These are phyloP conservation scores for Stomatorhinus walkeri DNA, from an alignment of 2,797 vertebrate species.

Conservation along the genomic window DNA sequence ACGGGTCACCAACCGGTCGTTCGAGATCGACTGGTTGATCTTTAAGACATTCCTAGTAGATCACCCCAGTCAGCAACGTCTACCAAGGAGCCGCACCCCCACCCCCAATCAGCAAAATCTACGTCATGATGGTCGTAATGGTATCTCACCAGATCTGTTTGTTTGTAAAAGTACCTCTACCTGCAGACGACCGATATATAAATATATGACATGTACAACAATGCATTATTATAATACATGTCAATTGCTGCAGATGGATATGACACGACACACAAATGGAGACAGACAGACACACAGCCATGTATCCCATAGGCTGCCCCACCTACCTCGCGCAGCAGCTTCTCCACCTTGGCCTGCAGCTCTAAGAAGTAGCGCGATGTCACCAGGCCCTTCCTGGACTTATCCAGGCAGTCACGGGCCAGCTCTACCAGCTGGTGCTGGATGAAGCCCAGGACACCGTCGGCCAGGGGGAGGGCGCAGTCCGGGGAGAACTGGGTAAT, in stretches of 20 bases:
- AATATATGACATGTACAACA: neutral
- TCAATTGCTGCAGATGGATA: neutral
- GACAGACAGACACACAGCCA: neutral
- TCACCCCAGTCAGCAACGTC: neutral
- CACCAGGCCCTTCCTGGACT: slow-evolving; percentile 82
- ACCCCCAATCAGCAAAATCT: neutral
- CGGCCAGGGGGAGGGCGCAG: slow-evolving; percentile 77
- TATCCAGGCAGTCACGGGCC: slow-evolving; percentile 90
- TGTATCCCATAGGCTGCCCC: neutral
- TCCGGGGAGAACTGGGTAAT: slow-evolving; percentile 72
- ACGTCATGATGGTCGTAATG: neutral
- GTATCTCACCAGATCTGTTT: neutral
- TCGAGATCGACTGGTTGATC: neutral
- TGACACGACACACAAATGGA: neutral
- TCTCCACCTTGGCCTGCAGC: slow-evolving; percentile 94
- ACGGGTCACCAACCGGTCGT: neutral
- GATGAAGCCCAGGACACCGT: slow-evolving; percentile 94
- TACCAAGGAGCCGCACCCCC: neutral
- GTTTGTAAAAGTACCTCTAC: neutral
- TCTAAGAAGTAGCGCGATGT: slow-evolving; percentile 95
- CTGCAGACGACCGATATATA: neutral
- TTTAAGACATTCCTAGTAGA: neutral
- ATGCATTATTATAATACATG: neutral
- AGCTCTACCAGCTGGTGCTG: slow-evolving; percentile 94
- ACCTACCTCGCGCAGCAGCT: slow-evolving; percentile 83